Base-by-base conservation (phyloP, 2,888 invertebrate genomes). In the Cinara cedri region DNA sequence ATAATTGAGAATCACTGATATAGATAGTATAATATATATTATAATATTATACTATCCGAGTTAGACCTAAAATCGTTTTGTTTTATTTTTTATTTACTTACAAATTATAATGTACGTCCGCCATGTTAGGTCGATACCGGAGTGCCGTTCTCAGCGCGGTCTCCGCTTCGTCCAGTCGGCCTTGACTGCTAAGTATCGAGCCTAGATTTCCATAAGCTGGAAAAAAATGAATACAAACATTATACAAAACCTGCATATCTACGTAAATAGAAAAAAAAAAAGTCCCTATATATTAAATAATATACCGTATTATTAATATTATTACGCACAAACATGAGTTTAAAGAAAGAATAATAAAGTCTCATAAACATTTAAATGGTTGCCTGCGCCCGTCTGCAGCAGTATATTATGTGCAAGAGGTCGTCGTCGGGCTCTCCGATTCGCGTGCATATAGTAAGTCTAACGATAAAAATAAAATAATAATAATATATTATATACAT, bases 161-260 rank as follows among this genome's bases (percentile, higher is more conserved):
- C 88, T 96, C 96, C 76, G 98, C 98, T 87, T 97, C 96, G 82
- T 89, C 89, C 81, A 90, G 89, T 84, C 93, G 90, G 68, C 95
- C 96, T 87, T 95, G 93, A 81, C 92, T 91, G 86, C 94, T 96
- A 84, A 96, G 90, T 84, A 98, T 93, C 87, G 97, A 97, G 85
- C 97, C 98, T 87, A 98, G 89, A 88, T 98, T 98, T 82, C 97
- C 97, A 88, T 94, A 94, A 71, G 97, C 97, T 97, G 90, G 82
- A 89, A 89, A n/a, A 19, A 42, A n/a, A 51, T 62, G 0, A 62
- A 11, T 8, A n/a, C n/a, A n/a, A n/a, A n/a, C n/a, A n/a, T n/a
- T n/a, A n/a, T n/a, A n/a, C n/a, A n/a, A n/a, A n/a, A n/a, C n/a
- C n/a, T n/a, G n/a, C n/a, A n/a, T n/a, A n/a, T n/a, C n/a, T n/a